A percentile compares a stretch with the other conserved stretches of the same genome.
phyloP scores from a whole-genome alignment of 2,113 vertebrate genomes.

The human region GRCh38 chr3:180512001-180512500 shows the following conservation, averaged over 20 bases:
- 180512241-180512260: not conserved
- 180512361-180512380: not conserved
- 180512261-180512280: not conserved
- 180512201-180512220: not conserved
- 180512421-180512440: not conserved
- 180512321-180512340: not conserved
- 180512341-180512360: not conserved
- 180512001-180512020: not conserved
- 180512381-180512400: constrained; percentile 31
- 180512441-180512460: not conserved
- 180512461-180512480: not conserved
- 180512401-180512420: not conserved
- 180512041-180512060: not conserved
- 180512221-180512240: not conserved
- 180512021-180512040: not conserved
- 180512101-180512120: not conserved
- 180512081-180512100: not conserved
- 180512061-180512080: not conserved
- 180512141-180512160: not conserved
- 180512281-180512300: constrained; percentile 17
- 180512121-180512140: not conserved
- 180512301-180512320: not conserved
- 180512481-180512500: not conserved
- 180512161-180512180: not conserved
- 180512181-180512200: not conserved